These are phyloP conservation scores for Poeciliopsis infans DNA, from an alignment of 2,797 vertebrate species.

Conservation along the genomic window DNA sequence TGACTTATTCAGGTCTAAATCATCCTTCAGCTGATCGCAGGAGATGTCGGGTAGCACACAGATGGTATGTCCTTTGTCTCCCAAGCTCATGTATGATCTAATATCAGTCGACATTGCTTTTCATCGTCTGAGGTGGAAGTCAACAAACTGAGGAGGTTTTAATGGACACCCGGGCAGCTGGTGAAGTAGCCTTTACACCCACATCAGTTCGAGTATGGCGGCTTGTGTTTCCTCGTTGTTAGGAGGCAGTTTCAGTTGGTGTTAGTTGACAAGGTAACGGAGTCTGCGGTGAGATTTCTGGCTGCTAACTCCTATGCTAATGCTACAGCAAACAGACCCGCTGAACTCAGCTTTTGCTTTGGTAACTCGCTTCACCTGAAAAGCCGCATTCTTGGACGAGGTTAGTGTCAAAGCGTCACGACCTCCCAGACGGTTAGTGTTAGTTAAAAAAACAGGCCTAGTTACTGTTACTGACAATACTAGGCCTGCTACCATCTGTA, in stretches of 20 bases:
- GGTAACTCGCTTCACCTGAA: neutral
- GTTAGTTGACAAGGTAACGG: constrained; percentile 63
- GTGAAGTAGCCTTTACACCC: constrained; percentile 8
- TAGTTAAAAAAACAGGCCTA: neutral
- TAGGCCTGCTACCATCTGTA: neutral
- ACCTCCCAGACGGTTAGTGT: too few relatives aligned
- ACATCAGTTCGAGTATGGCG: constrained; percentile 21
- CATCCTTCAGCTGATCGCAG: constrained; percentile 37
- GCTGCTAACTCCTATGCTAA: constrained; percentile 40
- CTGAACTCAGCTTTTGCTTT: neutral
- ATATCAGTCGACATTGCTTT: constrained; percentile 61
- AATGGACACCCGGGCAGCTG: neutral
- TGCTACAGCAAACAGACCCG: constrained; percentile 24
- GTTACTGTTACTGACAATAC: neutral
- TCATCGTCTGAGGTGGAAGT: neutral
- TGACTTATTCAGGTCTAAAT: constrained; percentile 76
- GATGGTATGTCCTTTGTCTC: constrained; percentile 60
- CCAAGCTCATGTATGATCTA: constrained; percentile 12
- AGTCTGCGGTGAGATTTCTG: constrained; percentile 44
- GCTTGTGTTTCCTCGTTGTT: neutral
- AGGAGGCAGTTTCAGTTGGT: constrained; percentile 43
- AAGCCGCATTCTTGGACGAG: neutral
- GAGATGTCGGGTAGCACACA: constrained; percentile 54
- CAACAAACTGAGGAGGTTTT: neutral
- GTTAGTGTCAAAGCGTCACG: neutral